These are phyloP conservation scores for Pygoscelis adeliae DNA, from an alignment of 2,113 vertebrate genomes.

Conservation along the genomic window DNA sequence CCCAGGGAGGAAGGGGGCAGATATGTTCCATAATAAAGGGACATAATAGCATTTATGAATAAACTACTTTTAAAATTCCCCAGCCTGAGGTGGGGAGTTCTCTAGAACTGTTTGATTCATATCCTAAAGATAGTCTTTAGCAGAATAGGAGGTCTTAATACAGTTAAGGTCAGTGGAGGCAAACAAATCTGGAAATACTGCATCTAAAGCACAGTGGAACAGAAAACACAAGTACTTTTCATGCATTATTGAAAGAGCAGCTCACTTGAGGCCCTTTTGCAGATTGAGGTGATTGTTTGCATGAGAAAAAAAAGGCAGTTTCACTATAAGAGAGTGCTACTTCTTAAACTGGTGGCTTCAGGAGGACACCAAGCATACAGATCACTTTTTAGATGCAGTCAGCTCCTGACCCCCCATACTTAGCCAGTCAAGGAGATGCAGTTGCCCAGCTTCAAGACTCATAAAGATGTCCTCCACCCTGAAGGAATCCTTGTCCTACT, in stretches of 20 bases:
- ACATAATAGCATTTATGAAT: not conserved
- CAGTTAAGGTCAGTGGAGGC: not conserved
- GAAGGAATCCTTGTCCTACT: not conserved
- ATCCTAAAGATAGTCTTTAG: not conserved
- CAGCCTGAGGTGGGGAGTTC: not conserved
- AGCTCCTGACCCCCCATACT: not conserved
- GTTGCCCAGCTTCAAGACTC: not conserved
- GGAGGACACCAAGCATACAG: not conserved
- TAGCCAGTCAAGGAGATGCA: not conserved
- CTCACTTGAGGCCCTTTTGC: not conserved
- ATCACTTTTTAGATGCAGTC: not conserved
- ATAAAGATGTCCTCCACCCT: not conserved
- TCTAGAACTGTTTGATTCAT: not conserved
- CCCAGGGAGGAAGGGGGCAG: not conserved
- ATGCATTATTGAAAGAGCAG: not conserved
- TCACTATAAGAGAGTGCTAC: accelerated
- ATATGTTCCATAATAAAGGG: not conserved
- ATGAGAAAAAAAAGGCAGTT: not conserved
- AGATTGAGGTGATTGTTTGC: not conserved
- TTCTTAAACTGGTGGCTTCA: not conserved
- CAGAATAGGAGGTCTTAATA: not conserved
- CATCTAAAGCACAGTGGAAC: not conserved
- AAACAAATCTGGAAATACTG: not conserved
- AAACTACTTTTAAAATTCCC: not conserved
- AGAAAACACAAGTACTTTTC: not conserved